Conservation (phyloP, 2,113 vertebrate genomes). For the Macrotis lagotis region DNA sequence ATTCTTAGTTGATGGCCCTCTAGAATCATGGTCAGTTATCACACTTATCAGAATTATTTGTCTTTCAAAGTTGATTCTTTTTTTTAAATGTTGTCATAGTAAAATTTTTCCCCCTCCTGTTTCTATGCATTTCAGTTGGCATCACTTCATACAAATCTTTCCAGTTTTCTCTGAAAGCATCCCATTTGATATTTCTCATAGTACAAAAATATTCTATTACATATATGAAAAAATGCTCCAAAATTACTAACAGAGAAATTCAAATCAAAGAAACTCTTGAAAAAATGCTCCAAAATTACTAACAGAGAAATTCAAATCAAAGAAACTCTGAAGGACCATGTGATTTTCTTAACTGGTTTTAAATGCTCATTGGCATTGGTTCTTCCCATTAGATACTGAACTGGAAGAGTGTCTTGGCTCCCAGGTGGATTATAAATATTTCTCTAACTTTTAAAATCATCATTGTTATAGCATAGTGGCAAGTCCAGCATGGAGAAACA, state of each 20-base stretch:
- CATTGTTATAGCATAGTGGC: slow-evolving; percentile 53
- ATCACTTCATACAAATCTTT: background rate
- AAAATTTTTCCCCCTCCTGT: background rate
- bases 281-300: no score
- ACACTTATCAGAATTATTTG: background rate
- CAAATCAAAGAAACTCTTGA: background rate
- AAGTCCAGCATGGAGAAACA: slow-evolving; percentile 60
- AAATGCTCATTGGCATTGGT: slow-evolving; percentile 47
- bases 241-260: background rate
- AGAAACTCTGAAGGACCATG: background rate
- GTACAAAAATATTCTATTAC: background rate
- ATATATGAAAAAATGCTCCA: background rate
- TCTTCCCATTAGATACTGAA: slow-evolving; percentile 65
- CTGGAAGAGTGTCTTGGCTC: slow-evolving; percentile 42
- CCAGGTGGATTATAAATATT: slow-evolving; percentile 29
- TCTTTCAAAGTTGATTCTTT: background rate
- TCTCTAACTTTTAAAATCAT: slow-evolving; percentile 67
- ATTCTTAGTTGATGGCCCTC: background rate
- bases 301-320: background rate
- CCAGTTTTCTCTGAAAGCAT: background rate
- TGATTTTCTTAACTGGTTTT: background rate
- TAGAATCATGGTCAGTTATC: background rate
- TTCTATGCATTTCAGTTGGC: background rate
- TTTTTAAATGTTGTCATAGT: background rate
- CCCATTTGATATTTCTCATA: background rate